Evolutionary conservation across 30 jellyfish, hydroid and myxozoan genomes (phyloP).

Genomic region (Hydractinia symbiolongicarpus): DNA sequence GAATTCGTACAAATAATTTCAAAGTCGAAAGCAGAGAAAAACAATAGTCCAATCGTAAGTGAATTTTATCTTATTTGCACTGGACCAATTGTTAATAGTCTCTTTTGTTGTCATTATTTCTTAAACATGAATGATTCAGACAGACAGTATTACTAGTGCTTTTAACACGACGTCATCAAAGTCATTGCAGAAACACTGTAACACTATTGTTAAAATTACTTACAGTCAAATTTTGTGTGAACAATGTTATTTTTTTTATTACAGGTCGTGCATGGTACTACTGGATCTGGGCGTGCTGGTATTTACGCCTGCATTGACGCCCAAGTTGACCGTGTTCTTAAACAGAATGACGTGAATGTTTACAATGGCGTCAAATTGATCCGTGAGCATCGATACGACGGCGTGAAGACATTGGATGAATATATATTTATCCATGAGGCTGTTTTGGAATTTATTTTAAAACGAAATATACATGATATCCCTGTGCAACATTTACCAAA

Average conservation of each 20-base stretch:
- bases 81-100: no score
- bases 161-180: neutral
- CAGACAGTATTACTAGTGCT: neutral
- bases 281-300: conserved; percentile 70
- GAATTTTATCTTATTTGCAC: no score
- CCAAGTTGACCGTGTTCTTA: conserved; percentile 45
- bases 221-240: no score
- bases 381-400: conserved; percentile 47
- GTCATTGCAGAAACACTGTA: neutral
- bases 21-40: neutral
- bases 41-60: conserved; percentile 1
- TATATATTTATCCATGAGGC: conserved; percentile 74
- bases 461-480: conserved; percentile 25
- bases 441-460: conserved; percentile 43
- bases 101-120: no score
- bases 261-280: conserved; percentile 73
- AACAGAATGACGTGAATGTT: conserved; percentile 49
- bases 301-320: conserved; percentile 49
- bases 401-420: conserved; percentile 47
- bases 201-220: neutral
- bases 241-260: neutral
- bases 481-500: conserved; percentile 32
- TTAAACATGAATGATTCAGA: no score
- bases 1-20: conserved; percentile 32
- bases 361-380: conserved; percentile 33